These are phyloP conservation scores for Ictalurus furcatus DNA, from an alignment of 2,113 vertebrate species.

Conservation along the genomic window DNA sequence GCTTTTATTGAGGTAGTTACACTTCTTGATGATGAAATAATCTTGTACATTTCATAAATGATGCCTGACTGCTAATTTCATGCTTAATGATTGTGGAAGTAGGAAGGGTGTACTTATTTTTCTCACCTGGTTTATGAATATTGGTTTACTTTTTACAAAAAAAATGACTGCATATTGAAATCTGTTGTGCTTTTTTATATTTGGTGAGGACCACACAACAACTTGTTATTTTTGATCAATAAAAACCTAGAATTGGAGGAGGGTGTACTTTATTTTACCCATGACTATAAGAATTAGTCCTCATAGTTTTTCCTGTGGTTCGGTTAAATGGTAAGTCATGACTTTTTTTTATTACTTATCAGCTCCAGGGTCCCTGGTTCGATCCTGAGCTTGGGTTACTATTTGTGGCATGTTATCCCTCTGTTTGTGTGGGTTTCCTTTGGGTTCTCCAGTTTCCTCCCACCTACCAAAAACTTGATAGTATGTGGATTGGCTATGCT, in stretches of 20 bases:
- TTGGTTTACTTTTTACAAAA: neutral
- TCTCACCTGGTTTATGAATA: neutral
- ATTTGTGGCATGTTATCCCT: neutral
- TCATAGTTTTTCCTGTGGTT: slow-evolving; percentile 11
- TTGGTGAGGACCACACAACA: neutral
- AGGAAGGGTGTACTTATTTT: neutral
- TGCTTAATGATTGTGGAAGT: neutral
- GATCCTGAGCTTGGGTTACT: neutral
- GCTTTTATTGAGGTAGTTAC: too few relatives aligned
- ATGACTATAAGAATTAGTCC: slow-evolving; percentile 23
- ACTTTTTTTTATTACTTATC: neutral
- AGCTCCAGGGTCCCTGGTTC: neutral
- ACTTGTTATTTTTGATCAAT: neutral
- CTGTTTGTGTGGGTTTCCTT: neutral
- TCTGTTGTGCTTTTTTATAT: neutral
- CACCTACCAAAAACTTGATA: neutral
- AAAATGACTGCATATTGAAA: neutral
- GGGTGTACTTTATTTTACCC: neutral
- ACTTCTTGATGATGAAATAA: too few relatives aligned
- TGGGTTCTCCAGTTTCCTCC: neutral
- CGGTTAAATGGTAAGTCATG: slow-evolving; percentile 1
- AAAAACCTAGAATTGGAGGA: neutral
- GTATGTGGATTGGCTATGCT: neutral
- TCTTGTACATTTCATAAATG: neutral
- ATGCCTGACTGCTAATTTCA: neutral